Evolutionary conservation across 2,888 invertebrate genomes (phyloP).

Genomic region (Steromphala cineraria): DNA sequence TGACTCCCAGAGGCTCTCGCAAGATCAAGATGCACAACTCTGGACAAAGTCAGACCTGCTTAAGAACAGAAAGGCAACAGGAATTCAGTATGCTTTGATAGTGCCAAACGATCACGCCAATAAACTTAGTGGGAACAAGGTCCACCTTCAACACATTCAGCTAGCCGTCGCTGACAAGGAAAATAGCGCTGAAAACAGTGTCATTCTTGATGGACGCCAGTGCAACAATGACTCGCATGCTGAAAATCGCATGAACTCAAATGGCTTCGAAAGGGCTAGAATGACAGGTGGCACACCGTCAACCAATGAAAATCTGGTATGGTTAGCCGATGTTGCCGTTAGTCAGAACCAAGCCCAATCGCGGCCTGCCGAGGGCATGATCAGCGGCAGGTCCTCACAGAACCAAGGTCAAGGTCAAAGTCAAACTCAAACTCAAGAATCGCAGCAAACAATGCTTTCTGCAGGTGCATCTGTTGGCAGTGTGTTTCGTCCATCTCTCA

Average conservation of each 20-base stretch:
- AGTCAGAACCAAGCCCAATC: slow-evolving; percentile 46
- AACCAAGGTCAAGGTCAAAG: slow-evolving; percentile 24
- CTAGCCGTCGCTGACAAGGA: not conserved
- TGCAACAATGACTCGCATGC: slow-evolving; percentile 42
- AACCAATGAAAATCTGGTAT: slow-evolving; percentile 49
- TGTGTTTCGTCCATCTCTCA: slow-evolving; percentile 58
- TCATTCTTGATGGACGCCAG: not conserved
- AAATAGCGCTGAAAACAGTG: not conserved
- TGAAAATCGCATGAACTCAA: slow-evolving; percentile 60
- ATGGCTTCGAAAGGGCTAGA: slow-evolving; percentile 63
- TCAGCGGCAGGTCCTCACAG: slow-evolving; percentile 36
- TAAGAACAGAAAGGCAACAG: slow-evolving; percentile 1
- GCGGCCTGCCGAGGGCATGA: slow-evolving; percentile 41
- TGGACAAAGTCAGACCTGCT: slow-evolving; percentile 32
- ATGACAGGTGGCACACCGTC: slow-evolving; percentile 59
- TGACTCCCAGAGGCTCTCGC: slow-evolving; percentile 33
- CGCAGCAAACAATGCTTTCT: slow-evolving; percentile 38
- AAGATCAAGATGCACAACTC: slow-evolving; percentile 24
- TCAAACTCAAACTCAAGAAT: slow-evolving; percentile 19
- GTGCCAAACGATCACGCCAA: not conserved
- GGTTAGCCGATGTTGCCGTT: slow-evolving; percentile 50
- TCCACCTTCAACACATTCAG: not conserved
- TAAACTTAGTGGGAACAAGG: not conserved
- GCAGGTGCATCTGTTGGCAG: slow-evolving; percentile 42
- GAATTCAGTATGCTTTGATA: slow-evolving; percentile 13